Evolutionary conservation across 2,113 vertebrate genomes (phyloP).

Genomic region (Eretmodus cyanostictus): DNA sequence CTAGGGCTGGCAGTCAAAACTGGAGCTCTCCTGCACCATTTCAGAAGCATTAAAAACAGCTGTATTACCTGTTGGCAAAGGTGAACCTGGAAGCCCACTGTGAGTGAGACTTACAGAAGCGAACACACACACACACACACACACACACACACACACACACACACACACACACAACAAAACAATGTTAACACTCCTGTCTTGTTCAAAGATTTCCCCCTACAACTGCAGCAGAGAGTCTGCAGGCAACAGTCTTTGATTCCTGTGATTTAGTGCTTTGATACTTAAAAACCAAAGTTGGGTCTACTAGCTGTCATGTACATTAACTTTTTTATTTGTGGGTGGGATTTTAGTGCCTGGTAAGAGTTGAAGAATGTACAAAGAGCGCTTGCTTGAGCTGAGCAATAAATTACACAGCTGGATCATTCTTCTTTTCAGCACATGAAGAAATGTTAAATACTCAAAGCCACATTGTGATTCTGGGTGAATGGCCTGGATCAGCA

Average conservation of each 20-base stretch:
- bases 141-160: not conserved
- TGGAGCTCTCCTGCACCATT: not conserved
- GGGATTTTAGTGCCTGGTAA: not conserved
- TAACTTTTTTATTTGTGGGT: slow-evolving; percentile 4
- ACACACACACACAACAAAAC: not conserved
- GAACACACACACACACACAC: not conserved
- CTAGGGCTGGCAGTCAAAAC: not conserved
- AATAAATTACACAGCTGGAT: slow-evolving; percentile 19
- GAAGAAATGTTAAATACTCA: not conserved
- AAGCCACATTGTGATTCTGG: not conserved
- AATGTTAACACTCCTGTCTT: not conserved
- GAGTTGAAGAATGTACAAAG: not conserved
- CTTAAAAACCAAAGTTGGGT: not conserved
- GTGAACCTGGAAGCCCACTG: not conserved
- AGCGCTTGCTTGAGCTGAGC: not conserved
- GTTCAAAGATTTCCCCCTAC: not conserved
- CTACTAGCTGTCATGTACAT: not conserved
- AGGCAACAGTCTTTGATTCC: not conserved
- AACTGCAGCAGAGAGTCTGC: not conserved
- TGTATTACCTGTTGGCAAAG: not conserved
- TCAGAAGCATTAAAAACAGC: not conserved
- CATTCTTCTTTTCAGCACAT: not conserved
- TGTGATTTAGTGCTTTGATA: slow-evolving; percentile 1
- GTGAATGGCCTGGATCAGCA: not conserved
- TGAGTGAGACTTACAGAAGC: not conserved